Evolutionary conservation across 2,888 invertebrate genomes (phyloP), one percentile per base, ranked within the genome.

Genomic region (Incurvaria masculella): DNA sequence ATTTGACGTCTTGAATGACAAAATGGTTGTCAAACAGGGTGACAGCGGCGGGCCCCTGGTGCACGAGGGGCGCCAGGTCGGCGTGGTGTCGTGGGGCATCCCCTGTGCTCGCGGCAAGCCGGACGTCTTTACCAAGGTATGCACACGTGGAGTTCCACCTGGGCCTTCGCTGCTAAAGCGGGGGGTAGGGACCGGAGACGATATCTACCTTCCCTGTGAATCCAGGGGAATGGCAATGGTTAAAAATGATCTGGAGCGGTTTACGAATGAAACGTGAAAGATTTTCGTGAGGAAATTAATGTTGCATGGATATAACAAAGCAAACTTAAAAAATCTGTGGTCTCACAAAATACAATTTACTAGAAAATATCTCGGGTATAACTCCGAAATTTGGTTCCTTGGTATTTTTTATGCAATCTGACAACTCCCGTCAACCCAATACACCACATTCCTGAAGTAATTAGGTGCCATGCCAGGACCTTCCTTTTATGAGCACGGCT

Each of bases 11-110:
- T 23, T 19, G 20, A 17, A 17, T 8, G 14, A 33, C 27, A n/a
- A 21, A 14, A 21, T 23, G 18, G 20, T 21, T 58, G 63, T 1
- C n/a, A n/a, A n/a, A n/a, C 59, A 81, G 81, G 81, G 81, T 48
- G 81, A 81, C 50, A 80, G 79, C 0, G 81, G 81, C 1, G 81
- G 81, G 4, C 81, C 81, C 0, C 53, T 81, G 8, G 79, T 80
- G 17, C 61, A 80, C 2, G 74, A 71, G 55, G 71, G 72, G 0
- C 64, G 80, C 1, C 75, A 75, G 56, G 70, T 79, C 11, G 81
- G 79, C 11, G 63, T 79, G 21, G 72, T 81, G 0, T 80, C 81
- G 0, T 74, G 76, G 71, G 80, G 80, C 1, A 66, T 80, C 2
- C 79, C 80, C 0, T 80, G 80, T 39, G 80, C 80, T 0, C 65